phyloP scores from a whole-genome alignment of 2,888 invertebrate species.

The Ypsolopha scabrella region DNA sequence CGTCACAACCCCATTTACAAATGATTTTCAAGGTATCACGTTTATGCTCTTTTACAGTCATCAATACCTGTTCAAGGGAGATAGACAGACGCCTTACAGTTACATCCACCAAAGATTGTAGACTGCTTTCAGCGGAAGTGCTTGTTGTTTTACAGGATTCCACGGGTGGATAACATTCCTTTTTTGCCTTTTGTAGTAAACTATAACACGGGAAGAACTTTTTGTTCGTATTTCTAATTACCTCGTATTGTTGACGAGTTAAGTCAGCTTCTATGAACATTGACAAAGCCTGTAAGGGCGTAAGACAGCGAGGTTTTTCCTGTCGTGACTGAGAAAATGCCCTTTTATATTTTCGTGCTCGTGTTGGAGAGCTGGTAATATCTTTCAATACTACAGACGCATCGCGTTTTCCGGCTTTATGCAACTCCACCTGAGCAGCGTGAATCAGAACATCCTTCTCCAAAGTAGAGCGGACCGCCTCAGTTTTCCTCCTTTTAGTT shows the following conservation, averaged over 20 bases:
- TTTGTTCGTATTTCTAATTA: too few species aligned
- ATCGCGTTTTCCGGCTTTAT: neutral
- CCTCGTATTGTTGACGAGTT: neutral
- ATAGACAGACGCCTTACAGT: neutral
- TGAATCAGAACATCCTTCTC: constrained; percentile 2
- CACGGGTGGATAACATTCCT: constrained; percentile 5
- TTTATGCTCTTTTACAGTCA: neutral
- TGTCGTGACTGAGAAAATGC: neutral
- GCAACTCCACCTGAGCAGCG: neutral
- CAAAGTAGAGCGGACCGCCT: constrained; percentile 7
- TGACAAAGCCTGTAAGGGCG: constrained; percentile 6
- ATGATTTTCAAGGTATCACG: too few species aligned
- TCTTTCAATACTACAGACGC: constrained; percentile 2
- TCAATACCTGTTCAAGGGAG: neutral
- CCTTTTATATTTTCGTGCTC: constrained; percentile 10
- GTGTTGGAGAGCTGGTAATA: constrained; percentile 6
- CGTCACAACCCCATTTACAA: too few species aligned
- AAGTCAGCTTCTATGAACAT: constrained; percentile 14
- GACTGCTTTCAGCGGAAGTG: neutral
- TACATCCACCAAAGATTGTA: neutral
- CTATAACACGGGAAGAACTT: constrained; percentile 5
- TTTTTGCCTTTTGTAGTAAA: constrained; percentile 8
- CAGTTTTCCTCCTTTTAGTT: constrained; percentile 12
- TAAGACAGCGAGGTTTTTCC: neutral
- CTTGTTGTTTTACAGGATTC: neutral